Evolutionary conservation across 2,888 invertebrate species (phyloP).

Genomic region (Stramonita haemastoma): DNA sequence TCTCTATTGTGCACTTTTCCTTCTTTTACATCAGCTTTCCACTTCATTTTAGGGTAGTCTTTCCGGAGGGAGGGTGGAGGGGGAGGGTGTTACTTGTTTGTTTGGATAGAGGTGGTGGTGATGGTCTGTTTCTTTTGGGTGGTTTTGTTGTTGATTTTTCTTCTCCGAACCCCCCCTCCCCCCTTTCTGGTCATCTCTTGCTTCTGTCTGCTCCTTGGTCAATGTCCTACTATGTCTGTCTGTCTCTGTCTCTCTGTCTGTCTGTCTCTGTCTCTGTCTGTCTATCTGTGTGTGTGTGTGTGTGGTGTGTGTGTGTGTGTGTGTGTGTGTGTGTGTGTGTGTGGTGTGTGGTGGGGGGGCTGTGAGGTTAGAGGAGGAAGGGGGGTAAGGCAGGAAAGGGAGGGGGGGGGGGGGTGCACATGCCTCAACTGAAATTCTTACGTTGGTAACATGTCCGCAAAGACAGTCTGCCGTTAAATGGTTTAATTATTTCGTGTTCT

Average conservation of each 20-base stretch:
- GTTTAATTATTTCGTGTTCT: not conserved
- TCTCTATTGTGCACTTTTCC: no score
- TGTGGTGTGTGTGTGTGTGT: not conserved
- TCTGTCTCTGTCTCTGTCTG: not conserved
- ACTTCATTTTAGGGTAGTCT: no score
- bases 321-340: not conserved
- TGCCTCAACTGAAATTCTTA: not conserved
- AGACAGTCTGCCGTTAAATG: not conserved
- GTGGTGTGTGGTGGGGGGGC: not conserved
- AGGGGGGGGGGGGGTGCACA: not conserved
- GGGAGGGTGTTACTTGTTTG: no score
- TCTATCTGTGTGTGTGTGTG: slow-evolving; percentile 9
- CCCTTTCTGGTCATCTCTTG: no score
- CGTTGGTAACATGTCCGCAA: not conserved
- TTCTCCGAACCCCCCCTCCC: no score
- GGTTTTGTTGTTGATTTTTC: no score
- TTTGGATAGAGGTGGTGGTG: no score
- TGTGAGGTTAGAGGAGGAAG: no score
- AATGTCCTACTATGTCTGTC: not conserved
- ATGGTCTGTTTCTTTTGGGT: no score
- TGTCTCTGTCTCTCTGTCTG: not conserved
- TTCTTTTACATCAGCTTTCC: no score
- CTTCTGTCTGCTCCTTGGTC: not conserved
- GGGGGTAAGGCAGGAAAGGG: no score
- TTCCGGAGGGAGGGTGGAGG: no score